Evolutionary conservation across 2,888 invertebrate genomes (phyloP).

Genomic region (Meandrusa payeni): DNA sequence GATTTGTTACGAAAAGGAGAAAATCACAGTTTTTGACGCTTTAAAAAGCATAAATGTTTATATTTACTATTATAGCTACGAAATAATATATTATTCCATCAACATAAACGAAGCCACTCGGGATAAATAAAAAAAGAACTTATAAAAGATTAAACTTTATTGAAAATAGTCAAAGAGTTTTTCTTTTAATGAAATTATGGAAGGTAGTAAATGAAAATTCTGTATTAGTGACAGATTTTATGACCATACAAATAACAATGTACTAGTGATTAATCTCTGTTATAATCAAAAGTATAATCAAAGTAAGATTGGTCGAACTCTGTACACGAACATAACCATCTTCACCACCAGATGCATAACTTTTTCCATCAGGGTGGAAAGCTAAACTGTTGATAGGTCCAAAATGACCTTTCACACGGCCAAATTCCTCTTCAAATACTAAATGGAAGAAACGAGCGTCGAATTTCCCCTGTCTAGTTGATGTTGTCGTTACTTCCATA

Average conservation of each 20-base stretch:
- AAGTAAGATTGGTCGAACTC: constrained; percentile 96
- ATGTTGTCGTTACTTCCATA: constrained; percentile 98
- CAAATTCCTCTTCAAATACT: constrained; percentile 98
- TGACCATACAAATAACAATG: constrained; percentile 16
- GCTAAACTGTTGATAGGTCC: constrained; percentile 99
- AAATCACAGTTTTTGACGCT: too few relatives aligned
- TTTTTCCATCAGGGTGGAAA: constrained; percentile 98
- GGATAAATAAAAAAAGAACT: too few relatives aligned
- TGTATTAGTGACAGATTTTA: constrained; percentile 14
- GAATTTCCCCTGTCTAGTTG: constrained; percentile 96
- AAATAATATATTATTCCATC: too few relatives aligned
- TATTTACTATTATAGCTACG: too few relatives aligned
- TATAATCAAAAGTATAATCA: constrained; percentile 96
- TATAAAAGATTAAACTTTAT: too few relatives aligned
- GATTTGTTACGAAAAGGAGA: too few relatives aligned
- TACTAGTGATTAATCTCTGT: constrained; percentile 57
- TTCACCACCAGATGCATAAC: constrained; percentile 98
- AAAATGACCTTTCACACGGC: constrained; percentile 98
- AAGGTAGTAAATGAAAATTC: constrained; percentile 15
- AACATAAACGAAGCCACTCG: too few relatives aligned
- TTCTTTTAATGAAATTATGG: too few relatives aligned
- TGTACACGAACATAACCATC: constrained; percentile 99
- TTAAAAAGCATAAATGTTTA: too few relatives aligned
- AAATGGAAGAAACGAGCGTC: constrained; percentile 97
- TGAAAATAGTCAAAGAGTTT: too few relatives aligned